Conservation (phyloP, 35 echinoderm and acorn worm species). For the Diadema setosum region DNA sequence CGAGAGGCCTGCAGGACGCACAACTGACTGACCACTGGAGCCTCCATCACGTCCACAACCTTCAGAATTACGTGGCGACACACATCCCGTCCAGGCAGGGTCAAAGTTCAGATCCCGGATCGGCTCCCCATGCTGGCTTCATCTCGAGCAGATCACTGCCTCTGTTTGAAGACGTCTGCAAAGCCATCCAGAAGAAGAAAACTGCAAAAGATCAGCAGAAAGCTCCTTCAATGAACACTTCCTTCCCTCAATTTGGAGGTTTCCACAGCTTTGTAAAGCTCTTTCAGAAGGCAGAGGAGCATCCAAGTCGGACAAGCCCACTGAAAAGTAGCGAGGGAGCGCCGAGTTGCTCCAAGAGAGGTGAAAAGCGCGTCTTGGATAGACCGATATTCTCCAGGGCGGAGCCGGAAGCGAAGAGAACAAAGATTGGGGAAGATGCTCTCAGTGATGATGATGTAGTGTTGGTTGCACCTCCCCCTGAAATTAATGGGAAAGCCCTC, state of each 20-base stretch:
- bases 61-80: conserved; percentile 13
- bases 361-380: not conserved
- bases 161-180: not conserved
- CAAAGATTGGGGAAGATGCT: not conserved
- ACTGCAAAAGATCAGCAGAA: too few relatives aligned
- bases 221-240: too few relatives aligned
- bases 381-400: not conserved
- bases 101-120: not conserved
- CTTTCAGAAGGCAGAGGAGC: too few relatives aligned
- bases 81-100: not conserved
- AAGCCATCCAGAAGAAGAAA: too few relatives aligned
- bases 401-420: not conserved
- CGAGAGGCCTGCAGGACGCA: not conserved
- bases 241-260: too few relatives aligned
- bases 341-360: not conserved
- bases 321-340: too few relatives aligned
- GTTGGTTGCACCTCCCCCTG: not conserved
- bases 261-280: too few relatives aligned
- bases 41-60: not conserved
- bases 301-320: too few relatives aligned
- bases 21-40: not conserved
- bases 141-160: not conserved
- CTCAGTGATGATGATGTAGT: not conserved
- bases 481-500: not conserved
- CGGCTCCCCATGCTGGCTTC: too few relatives aligned